phyloP scores from a whole-genome alignment of 2,888 invertebrate species.

The Sinhomidia bicolor region DNA sequence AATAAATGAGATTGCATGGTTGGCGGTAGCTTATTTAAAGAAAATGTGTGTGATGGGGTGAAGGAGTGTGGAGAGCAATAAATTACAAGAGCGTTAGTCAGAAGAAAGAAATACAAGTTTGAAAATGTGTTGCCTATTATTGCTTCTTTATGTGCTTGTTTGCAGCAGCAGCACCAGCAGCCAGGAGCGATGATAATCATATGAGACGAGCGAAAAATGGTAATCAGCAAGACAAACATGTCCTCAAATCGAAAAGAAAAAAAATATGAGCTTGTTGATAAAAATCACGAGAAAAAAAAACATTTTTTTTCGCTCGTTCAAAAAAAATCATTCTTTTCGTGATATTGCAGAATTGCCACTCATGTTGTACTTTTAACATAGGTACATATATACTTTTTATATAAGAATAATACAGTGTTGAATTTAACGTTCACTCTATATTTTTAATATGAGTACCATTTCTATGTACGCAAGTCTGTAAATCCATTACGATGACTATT shows the following conservation, averaged over 20 bases:
- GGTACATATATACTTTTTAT: too few relatives aligned
- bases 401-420: not conserved
- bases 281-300: constrained; percentile 24
- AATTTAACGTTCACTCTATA: not conserved
- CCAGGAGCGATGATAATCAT: constrained; percentile 46
- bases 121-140: constrained; percentile 57
- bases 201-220: constrained; percentile 39
- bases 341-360: constrained; percentile 21
- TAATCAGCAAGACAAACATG: constrained; percentile 52
- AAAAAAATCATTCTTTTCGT: constrained; percentile 14
- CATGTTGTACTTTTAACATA: not conserved
- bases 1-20: constrained; percentile 67
- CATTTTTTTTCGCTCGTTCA: not conserved
- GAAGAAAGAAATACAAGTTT: constrained; percentile 30
- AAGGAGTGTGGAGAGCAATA: constrained; percentile 72
- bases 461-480: not conserved
- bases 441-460: not conserved
- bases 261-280: constrained; percentile 53
- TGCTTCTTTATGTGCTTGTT: constrained; percentile 56
- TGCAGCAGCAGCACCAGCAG: too few relatives aligned
- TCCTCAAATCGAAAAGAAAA: constrained; percentile 32
- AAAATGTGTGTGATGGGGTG: constrained; percentile 57
- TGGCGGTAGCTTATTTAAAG: constrained; percentile 62
- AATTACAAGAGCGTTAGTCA: constrained; percentile 46
- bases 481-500: constrained; percentile 23